phyloP scores from a whole-genome alignment of 2,113 vertebrate genomes.

The Mystacornis crossleyi region DNA sequence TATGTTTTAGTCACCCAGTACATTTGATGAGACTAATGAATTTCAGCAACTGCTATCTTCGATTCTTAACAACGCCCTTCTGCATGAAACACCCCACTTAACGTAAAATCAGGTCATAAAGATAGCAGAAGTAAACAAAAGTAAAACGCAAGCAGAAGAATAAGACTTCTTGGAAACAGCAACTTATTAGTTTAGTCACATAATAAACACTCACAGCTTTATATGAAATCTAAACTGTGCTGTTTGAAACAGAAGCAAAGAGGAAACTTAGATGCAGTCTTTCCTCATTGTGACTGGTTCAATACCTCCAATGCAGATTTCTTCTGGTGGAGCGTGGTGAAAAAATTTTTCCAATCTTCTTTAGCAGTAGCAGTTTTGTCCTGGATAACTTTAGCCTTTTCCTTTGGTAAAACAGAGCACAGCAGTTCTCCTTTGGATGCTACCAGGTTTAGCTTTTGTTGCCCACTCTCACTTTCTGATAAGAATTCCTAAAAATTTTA shows the following conservation, averaged over 20 bases:
- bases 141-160: neutral
- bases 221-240: neutral
- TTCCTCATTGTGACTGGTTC: neutral
- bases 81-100: neutral
- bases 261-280: neutral
- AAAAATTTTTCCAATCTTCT: constrained; percentile 92
- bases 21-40: neutral
- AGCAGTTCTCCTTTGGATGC: constrained; percentile 88
- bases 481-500: constrained; percentile 84
- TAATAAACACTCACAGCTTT: neutral
- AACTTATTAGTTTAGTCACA: neutral
- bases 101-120: neutral
- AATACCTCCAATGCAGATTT: constrained; percentile 89
- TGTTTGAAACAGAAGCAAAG: neutral
- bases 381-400: constrained; percentile 83
- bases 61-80: neutral
- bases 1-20: neutral
- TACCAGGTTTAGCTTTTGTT: constrained; percentile 86
- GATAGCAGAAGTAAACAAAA: neutral
- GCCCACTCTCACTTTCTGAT: constrained; percentile 90
- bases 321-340: constrained; percentile 87
- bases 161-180: neutral
- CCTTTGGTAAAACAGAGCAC: constrained; percentile 82
- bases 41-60: neutral
- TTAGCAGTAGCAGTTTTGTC: constrained; percentile 83